phyloP scores from a whole-genome alignment of 2,888 invertebrate genomes.

The Melolontha melolontha region DNA sequence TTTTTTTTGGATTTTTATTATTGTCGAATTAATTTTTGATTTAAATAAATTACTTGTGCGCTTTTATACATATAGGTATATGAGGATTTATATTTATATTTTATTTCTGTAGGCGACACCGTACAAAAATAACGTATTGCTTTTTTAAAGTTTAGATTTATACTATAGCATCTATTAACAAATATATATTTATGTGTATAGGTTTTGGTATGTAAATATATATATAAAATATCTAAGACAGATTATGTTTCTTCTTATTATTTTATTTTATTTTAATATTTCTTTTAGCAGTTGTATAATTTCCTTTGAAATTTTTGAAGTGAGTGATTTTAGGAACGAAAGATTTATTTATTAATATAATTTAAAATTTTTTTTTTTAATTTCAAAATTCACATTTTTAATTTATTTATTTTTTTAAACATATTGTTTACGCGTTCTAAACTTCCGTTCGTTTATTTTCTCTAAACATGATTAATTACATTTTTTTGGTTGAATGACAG shows the following conservation, averaged over 20 bases:
- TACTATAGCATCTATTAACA: background rate
- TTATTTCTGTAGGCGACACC: too few species aligned
- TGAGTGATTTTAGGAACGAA: too few species aligned
- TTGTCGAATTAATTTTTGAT: too few species aligned
- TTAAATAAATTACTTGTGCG: too few species aligned
- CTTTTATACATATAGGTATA: too few species aligned
- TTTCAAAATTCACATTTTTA: background rate
- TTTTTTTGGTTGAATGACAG: background rate
- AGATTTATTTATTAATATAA: background rate
- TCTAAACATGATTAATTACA: background rate
- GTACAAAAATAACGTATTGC: background rate
- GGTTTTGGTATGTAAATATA: constrained; percentile 8
- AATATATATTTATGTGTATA: constrained; percentile 8
- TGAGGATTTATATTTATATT: too few species aligned
- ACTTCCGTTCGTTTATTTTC: background rate
- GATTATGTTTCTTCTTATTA: background rate
- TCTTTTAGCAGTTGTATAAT: too few species aligned
- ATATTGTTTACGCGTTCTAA: constrained; percentile 1
- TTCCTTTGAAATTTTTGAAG: too few species aligned
- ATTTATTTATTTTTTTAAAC: background rate
- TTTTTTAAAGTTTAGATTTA: constrained; percentile 2
- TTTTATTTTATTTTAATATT: too few species aligned
- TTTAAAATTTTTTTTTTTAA: constrained; percentile 1
- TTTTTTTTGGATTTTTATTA: too few species aligned
- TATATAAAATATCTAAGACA: background rate